These are phyloP conservation scores for Lepidurus arcticus DNA, from an alignment of 1,140 invertebrate species.

Conservation along the genomic window DNA sequence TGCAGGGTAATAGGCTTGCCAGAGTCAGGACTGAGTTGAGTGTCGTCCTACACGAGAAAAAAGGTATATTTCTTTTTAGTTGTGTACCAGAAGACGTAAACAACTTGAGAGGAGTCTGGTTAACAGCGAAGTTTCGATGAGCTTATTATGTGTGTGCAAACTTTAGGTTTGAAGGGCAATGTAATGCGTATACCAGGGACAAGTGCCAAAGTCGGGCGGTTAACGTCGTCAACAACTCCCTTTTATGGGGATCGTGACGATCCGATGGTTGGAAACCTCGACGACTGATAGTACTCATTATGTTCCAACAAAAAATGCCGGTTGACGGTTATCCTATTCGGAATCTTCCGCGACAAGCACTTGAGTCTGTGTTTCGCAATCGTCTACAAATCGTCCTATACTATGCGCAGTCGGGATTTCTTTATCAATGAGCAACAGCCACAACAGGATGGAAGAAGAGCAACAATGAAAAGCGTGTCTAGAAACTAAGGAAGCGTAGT, in stretches of 20 bases:
- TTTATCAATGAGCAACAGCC: too few relatives aligned
- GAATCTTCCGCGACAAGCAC: too few relatives aligned
- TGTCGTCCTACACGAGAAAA: slow-evolving; percentile 36
- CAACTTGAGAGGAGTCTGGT: background rate
- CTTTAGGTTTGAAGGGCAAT: background rate
- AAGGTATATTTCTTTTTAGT: background rate
- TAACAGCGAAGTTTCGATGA: background rate
- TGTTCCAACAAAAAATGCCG: background rate
- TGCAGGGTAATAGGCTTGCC: slow-evolving; percentile 62
- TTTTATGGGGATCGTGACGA: slow-evolving; percentile 68
- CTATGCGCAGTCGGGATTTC: too few relatives aligned
- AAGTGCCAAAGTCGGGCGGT: slow-evolving; percentile 71
- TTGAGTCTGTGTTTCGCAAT: background rate
- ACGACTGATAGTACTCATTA: slow-evolving; percentile 45
- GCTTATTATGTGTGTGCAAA: background rate
- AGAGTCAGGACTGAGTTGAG: slow-evolving; percentile 32
- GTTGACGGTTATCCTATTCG: background rate
- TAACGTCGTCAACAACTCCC: slow-evolving; percentile 68
- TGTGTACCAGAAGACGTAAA: slow-evolving; percentile 18
- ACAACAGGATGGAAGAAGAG: too few relatives aligned
- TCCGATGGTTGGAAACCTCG: slow-evolving; percentile 78
- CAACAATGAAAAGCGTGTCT: background rate
- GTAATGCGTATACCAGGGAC: slow-evolving; percentile 54
- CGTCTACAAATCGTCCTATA: background rate
- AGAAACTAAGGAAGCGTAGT: background rate